These are phyloP conservation scores for Tadarida brasiliensis DNA, from an alignment of 2,797 vertebrate genomes.

Conservation along the genomic window DNA sequence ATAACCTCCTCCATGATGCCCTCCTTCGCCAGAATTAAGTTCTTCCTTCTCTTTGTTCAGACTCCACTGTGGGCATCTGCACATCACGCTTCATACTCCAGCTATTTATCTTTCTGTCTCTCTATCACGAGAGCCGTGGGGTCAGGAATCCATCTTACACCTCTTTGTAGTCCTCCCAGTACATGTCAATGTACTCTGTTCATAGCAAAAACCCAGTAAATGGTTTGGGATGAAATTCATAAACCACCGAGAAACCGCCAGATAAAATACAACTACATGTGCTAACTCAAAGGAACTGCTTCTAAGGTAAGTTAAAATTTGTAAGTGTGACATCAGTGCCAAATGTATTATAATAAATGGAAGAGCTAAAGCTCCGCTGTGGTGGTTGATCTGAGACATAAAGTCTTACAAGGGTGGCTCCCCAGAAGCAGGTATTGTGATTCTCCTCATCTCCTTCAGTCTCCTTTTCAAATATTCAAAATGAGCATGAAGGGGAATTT, in stretches of 20 bases:
- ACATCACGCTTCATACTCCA: not conserved
- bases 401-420: not conserved
- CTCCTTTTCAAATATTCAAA: conserved; percentile 58
- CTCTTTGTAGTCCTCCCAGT: not conserved
- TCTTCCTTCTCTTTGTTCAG: not conserved
- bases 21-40: not conserved
- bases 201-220: not conserved
- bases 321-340: not conserved
- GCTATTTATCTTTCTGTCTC: not conserved
- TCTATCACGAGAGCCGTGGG: not conserved
- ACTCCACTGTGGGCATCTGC: rapidly evolving
- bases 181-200: not conserved
- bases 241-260: not conserved
- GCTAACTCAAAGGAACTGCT: not conserved
- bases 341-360: rapidly evolving
- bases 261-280: not conserved
- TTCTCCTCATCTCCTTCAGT: not conserved
- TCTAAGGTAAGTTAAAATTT: not conserved
- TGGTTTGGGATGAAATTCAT: not conserved
- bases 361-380: not conserved
- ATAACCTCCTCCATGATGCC: not conserved
- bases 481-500: not conserved
- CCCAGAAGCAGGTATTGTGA: not conserved
- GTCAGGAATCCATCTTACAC: not conserved
- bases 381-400: not conserved